Conservation (phyloP, 2,113 vertebrate genomes). For the Ranitomeya variabilis region DNA sequence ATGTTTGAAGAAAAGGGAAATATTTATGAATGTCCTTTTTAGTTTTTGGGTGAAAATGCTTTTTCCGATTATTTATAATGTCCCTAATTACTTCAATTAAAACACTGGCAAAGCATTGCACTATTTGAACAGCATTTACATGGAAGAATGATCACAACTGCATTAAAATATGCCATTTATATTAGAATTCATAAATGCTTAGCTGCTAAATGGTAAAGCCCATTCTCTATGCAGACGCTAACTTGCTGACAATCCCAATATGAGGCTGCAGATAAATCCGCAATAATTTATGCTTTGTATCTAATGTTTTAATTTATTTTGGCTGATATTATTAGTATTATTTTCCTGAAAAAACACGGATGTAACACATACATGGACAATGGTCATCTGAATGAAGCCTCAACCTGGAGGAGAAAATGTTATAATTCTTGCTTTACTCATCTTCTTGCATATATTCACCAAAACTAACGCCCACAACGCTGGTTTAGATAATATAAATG, state of each 20-base stretch:
- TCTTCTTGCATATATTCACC: too few species aligned
- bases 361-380: too few species aligned
- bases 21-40: too few species aligned
- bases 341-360: too few species aligned
- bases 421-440: neutral
- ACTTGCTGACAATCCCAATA: constrained; percentile 32
- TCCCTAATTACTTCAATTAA: too few species aligned
- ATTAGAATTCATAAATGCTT: neutral
- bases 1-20: too few species aligned
- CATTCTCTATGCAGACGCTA: neutral
- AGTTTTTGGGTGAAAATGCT: too few species aligned
- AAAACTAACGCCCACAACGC: too few species aligned
- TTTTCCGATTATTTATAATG: too few species aligned
- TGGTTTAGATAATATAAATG: too few species aligned
- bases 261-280: constrained; percentile 56
- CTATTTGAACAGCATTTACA: neutral
- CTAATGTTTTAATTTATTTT: constrained; percentile 61
- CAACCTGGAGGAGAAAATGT: neutral
- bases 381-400: too few species aligned
- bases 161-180: neutral
- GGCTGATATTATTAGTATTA: constrained; percentile 62
- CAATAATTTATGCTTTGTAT: constrained; percentile 61
- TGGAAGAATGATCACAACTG: neutral
- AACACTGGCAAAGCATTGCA: too few species aligned
- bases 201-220: neutral